Base-by-base conservation (phyloP, 2,888 invertebrate genomes). In the Himalopsyche kuldschensis region DNA sequence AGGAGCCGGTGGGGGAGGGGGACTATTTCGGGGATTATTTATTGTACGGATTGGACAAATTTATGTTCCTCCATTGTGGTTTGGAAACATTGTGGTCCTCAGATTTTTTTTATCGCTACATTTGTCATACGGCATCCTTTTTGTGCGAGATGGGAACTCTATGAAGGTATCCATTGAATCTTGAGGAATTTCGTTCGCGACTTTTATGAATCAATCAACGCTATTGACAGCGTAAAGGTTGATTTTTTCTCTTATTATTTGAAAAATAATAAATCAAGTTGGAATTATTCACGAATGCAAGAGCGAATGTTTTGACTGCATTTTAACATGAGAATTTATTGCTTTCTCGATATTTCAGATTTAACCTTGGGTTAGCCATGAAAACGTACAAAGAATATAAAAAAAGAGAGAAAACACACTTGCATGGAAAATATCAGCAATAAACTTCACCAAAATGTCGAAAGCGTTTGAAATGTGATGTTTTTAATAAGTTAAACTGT, bases 21-120 rank as follows among this genome's bases (percentile, higher is more conserved):
- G 20, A 6, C 27, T n/a, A 46, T 27, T 20, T 20, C 48, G 24
- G 35, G 83, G 78, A 81, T 81, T 84, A 82, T 82, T 84, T 84
- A 84, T 84, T 83, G 86, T 84, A 81, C 77, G 85, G 86, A 84
- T 86, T 86, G 85, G 86, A 86, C 84, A 86, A 87, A 86, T 87
- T 86, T 86, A 87, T 86, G 87, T 86, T 87, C 85, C 86, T 84
- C 87, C 76, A 83, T 86, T 86, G 86, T 86, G 86, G 86, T 83
- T 83, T 83, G 76, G 83, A 83, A 82, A 84, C 83, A 77, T 84
- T 84, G 78, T 81, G 84, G 84, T 81, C 69, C 31, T 75, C 76
- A 78, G 69, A 31, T 78, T 83, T 84, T n/a, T 84, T 84, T 82
- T 80, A 75, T 78, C 77, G 77, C 69, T 24, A 79, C 82, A 83